Percentiles rank a stretch among this genome's conserved stretches.
These are phyloP conservation scores for Coccyzus lansbergi DNA, from an alignment of 2,797 vertebrate species.

Conservation along the genomic window DNA sequence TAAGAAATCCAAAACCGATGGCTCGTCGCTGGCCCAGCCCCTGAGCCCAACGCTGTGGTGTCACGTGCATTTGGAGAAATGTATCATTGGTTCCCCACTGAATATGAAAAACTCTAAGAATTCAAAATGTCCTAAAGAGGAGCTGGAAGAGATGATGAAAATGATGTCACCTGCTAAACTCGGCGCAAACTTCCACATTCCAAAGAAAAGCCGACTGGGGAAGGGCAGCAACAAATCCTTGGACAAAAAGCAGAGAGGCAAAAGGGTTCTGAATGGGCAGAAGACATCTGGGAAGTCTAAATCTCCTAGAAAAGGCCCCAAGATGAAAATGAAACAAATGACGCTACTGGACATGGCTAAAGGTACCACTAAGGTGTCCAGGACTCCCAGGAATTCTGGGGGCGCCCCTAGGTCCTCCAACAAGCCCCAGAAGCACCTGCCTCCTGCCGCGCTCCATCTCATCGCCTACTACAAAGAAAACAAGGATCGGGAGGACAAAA, in stretches of 20 bases:
- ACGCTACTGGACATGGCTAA: slow-evolving; percentile 93
- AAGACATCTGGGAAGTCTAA: slow-evolving; percentile 80
- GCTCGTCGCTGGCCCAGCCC: slow-evolving; percentile 79
- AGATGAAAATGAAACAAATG: slow-evolving; percentile 97
- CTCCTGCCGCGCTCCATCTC: slow-evolving; percentile 92
- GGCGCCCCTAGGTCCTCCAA: slow-evolving; percentile 78
- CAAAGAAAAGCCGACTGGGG: slow-evolving; percentile 75
- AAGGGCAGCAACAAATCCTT: slow-evolving; percentile 79
- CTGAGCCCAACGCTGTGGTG: slow-evolving; percentile 92
- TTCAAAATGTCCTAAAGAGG: slow-evolving; percentile 75
- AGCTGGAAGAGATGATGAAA: slow-evolving; percentile 81
- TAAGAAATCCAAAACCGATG: slow-evolving; percentile 88
- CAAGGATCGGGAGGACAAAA: slow-evolving; percentile 93
- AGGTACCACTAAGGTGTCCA: slow-evolving; percentile 80
- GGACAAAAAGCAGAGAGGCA: slow-evolving; percentile 82
- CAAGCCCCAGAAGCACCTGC: slow-evolving; percentile 91
- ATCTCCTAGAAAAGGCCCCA: slow-evolving; percentile 87
- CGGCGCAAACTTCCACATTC: slow-evolving; percentile 78
- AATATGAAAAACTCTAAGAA: slow-evolving; percentile 92
- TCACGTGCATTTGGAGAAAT: slow-evolving; percentile 91
- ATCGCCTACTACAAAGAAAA: slow-evolving; percentile 95
- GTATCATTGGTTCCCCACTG: slow-evolving; percentile 86
- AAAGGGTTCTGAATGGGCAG: slow-evolving; percentile 86
- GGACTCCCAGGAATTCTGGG: slow-evolving; percentile 81
- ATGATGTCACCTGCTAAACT: slow-evolving; percentile 79